Conservation (phyloP, 2,113 vertebrate genomes). For the Cygnus buccinator region DNA sequence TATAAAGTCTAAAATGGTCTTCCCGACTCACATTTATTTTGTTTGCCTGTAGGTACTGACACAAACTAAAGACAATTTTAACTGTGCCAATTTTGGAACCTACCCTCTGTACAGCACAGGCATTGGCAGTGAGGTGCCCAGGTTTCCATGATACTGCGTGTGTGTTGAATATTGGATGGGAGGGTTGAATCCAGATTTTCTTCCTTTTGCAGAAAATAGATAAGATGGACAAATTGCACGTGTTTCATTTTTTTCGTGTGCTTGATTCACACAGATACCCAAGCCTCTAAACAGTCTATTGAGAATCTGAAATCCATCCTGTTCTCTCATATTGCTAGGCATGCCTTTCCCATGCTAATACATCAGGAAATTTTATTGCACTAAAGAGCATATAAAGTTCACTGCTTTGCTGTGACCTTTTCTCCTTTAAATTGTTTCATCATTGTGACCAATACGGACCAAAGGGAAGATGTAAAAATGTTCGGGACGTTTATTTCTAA, state of each 20-base stretch:
- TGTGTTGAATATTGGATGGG: neutral
- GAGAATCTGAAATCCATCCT: slow-evolving; percentile 44
- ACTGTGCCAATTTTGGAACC: neutral
- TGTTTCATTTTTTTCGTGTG: neutral
- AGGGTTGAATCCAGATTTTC: neutral
- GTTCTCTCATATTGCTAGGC: neutral
- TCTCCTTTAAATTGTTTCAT: slow-evolving; percentile 74
- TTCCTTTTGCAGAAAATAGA: slow-evolving; percentile 4
- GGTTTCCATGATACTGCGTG: neutral
- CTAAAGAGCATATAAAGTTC: slow-evolving; percentile 57
- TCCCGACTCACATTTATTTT: neutral
- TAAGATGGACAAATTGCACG: slow-evolving; percentile 1
- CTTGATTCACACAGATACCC: slow-evolving; percentile 2
- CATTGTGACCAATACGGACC: slow-evolving; percentile 58
- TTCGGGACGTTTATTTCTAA: slow-evolving; percentile 37
- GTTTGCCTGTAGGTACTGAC: neutral
- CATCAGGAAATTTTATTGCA: slow-evolving; percentile 45
- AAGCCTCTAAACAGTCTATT: neutral
- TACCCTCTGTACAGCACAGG: neutral
- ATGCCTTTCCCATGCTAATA: slow-evolving; percentile 54
- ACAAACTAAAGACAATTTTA: neutral
- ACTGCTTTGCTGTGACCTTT: slow-evolving; percentile 61
- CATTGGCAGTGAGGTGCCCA: neutral
- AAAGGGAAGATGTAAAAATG: slow-evolving; percentile 62
- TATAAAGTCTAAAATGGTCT: neutral